These are phyloP conservation scores for Chrysomela aeneicollis DNA, from an alignment of 2,888 invertebrate genomes.

Conservation along the genomic window DNA sequence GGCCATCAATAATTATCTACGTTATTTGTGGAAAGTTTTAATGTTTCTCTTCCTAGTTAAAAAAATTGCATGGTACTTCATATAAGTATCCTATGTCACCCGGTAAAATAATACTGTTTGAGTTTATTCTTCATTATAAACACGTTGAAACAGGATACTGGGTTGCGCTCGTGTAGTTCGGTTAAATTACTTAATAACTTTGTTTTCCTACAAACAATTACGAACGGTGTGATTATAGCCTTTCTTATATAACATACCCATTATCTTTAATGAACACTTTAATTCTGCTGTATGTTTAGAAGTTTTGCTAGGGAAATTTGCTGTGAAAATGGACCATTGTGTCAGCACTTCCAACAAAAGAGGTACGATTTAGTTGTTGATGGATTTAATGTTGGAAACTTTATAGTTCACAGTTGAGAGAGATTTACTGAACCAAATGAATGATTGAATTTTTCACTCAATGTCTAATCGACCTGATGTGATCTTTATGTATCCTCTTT, in stretches of 20 bases:
- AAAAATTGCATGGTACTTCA: too few relatives aligned
- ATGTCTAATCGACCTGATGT: too few relatives aligned
- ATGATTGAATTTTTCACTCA: too few relatives aligned
- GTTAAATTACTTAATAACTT: slow-evolving; percentile 21
- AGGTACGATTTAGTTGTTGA: neutral
- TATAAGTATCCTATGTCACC: too few relatives aligned
- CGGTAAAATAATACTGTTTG: neutral
- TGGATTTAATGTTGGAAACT: neutral
- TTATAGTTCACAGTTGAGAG: too few relatives aligned
- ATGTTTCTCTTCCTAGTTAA: too few relatives aligned
- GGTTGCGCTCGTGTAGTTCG: slow-evolving; percentile 12
- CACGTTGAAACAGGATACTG: slow-evolving; percentile 6
- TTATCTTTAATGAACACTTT: slow-evolving; percentile 18
- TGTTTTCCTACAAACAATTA: slow-evolving; percentile 16
- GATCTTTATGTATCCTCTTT: too few relatives aligned
- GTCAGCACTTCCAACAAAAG: neutral
- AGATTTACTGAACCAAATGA: too few relatives aligned
- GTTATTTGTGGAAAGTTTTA: too few relatives aligned
- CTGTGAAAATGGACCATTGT: neutral
- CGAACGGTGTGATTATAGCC: slow-evolving; percentile 13
- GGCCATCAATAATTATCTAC: too few relatives aligned
- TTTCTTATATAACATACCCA: slow-evolving; percentile 14
- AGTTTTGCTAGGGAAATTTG: neutral
- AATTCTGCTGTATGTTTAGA: slow-evolving; percentile 4
- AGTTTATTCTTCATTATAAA: slow-evolving; percentile 17